Evolutionary conservation across 2,888 invertebrate species (phyloP).

Genomic region (Drosophila siamana): DNA sequence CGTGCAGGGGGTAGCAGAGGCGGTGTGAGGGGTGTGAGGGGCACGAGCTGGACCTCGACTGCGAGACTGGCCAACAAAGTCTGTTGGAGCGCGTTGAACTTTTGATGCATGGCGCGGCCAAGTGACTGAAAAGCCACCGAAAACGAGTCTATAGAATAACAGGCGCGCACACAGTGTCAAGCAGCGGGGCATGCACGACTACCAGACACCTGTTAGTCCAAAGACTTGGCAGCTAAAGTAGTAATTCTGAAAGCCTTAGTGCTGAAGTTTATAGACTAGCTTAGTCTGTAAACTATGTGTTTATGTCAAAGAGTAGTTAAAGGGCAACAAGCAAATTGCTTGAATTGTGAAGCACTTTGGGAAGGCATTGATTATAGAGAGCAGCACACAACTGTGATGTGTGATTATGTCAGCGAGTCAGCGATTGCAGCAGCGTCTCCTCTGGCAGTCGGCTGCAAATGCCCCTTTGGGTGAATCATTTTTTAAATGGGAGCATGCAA

Average conservation of each 20-base stretch:
- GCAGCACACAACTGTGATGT: too few species aligned
- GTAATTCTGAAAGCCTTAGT: too few species aligned
- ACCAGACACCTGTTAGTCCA: not conserved
- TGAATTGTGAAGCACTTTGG: too few species aligned
- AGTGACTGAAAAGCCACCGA: constrained; percentile 61
- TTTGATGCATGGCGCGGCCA: constrained; percentile 64
- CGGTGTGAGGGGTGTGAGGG: not conserved
- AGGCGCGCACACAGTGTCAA: not conserved
- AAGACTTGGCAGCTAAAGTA: too few species aligned
- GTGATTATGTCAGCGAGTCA: too few species aligned
- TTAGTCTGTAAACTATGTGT: too few species aligned
- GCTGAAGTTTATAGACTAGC: too few species aligned
- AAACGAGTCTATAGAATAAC: constrained; percentile 23
- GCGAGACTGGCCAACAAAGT: constrained; percentile 27
- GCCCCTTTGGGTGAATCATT: not conserved
- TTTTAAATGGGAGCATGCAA: not conserved
- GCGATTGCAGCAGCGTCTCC: too few species aligned
- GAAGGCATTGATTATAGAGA: too few species aligned
- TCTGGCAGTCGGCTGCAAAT: not conserved
- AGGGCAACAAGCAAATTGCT: too few species aligned
- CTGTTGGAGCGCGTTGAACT: constrained; percentile 68
- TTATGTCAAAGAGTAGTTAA: too few species aligned
- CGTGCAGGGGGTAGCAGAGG: not conserved
- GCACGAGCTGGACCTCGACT: not conserved
- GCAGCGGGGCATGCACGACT: not conserved